A percentile compares a stretch with the other conserved stretches of the same genome.
Evolutionary conservation across 2,888 invertebrate genomes (phyloP).

Genomic region (Hoplodrina ambigua): DNA sequence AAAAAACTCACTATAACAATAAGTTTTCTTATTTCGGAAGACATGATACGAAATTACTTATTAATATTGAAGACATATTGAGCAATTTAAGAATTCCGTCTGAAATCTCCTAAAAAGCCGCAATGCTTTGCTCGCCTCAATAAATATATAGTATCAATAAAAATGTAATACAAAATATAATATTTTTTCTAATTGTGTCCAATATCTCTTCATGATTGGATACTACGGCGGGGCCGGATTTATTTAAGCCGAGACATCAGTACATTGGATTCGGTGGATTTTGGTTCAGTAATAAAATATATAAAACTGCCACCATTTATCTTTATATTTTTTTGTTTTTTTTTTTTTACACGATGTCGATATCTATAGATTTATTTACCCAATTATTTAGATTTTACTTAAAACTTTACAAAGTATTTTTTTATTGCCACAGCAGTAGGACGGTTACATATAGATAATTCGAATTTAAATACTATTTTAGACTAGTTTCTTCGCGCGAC

Average conservation of each 20-base stretch:
- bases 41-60: background rate
- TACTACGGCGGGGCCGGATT: slow-evolving; percentile 53
- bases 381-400: too few species aligned
- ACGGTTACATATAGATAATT: background rate
- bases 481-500: too few species aligned
- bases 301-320: too few species aligned
- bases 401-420: too few species aligned
- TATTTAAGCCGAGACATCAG: slow-evolving; percentile 48
- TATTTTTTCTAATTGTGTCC: slow-evolving; percentile 43
- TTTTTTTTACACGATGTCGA: too few species aligned
- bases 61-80: background rate
- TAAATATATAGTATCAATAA: slow-evolving; percentile 10
- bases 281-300: slow-evolving; percentile 22
- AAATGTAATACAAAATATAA: slow-evolving; percentile 6
- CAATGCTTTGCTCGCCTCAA: background rate
- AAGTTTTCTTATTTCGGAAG: background rate
- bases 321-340: too few species aligned
- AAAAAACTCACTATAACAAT: background rate
- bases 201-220: slow-evolving; percentile 46
- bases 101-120: slow-evolving; percentile 6
- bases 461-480: too few species aligned
- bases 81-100: background rate
- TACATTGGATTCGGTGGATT: slow-evolving; percentile 38
- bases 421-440: background rate
- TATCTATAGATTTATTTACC: too few species aligned